Evolutionary conservation across 37 sponge, comb jelly and placozoan species (phyloP), one percentile per base, ranked within the genome.

Genomic region (Halisarca cf. caerulea): DNA sequence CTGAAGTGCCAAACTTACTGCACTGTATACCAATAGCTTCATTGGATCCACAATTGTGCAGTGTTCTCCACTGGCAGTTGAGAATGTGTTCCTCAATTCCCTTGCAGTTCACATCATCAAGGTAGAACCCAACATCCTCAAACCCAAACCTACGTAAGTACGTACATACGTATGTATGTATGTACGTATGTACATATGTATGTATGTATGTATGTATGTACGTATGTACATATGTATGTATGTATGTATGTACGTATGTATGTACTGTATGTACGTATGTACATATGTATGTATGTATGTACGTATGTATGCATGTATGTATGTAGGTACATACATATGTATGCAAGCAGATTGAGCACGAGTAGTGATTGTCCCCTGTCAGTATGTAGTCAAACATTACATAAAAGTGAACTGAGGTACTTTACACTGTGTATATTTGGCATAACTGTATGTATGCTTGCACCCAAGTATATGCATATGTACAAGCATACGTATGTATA

Each of bases 211-310:
- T 66, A 66, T 66, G 23, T n/a, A 9, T 25, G 28, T 66, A 27
- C 23, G 17, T 55, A 55, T 55, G 17, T 55, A 55, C 57, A 55
- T 55, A 55, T 17, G 57, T 55, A 55, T 55, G 11, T 55, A 17
- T 11, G 17, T 17, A 55, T 55, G 17, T 55, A 55, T 55, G 17
- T 55, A 55, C 57, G 17, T 55, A 75, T 9, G 21, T 17, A 75
- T n/a, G 14, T n/a, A n/a, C n/a, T n/a, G n/a, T n/a, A n/a, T n/a
- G n/a, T n/a, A n/a, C n/a, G n/a, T n/a, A n/a, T n/a, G n/a, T n/a
- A n/a, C n/a, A n/a, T n/a, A 68, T 68, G 24, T 68, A 68, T 20
- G 70, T 68, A 68, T 68, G 70, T 20, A n/a, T n/a, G 24, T 68
- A n/a, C n/a, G 18, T 14, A 68, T 20, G 11, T 20, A 68, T n/a